phyloP scores from a whole-genome alignment of 2,797 vertebrate species.

The Phyllotis vaccarum region DNA sequence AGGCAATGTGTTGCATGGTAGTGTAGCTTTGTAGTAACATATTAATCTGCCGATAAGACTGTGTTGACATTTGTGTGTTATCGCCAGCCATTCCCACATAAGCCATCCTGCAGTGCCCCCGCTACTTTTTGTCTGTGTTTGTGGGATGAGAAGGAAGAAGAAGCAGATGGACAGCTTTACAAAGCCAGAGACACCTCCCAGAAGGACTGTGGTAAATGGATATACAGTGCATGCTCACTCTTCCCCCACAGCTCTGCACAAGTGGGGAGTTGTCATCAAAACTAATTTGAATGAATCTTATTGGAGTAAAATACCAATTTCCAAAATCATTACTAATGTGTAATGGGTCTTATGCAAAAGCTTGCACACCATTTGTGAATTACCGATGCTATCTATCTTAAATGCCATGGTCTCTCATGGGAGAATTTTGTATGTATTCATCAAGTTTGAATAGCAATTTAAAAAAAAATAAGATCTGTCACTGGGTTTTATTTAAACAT shows the following conservation, averaged over 20 bases:
- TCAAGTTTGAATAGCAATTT: slow-evolving; percentile 57
- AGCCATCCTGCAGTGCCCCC: neutral
- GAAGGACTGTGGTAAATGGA: slow-evolving; percentile 7
- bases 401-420: slow-evolving; percentile 42
- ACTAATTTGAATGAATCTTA: slow-evolving; percentile 40
- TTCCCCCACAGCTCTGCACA: slow-evolving; percentile 20
- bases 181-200: slow-evolving; percentile 41
- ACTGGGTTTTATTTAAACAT: slow-evolving; percentile 62
- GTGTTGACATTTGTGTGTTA: neutral
- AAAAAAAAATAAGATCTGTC: slow-evolving; percentile 8
- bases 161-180: slow-evolving; percentile 1
- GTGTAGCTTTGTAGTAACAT: neutral
- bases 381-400: slow-evolving; percentile 35
- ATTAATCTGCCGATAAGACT: neutral
- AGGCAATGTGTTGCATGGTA: neutral
- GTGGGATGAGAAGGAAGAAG: neutral
- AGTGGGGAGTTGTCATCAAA: slow-evolving; percentile 9
- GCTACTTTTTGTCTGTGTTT: slow-evolving; percentile 29
- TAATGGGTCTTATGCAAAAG: slow-evolving; percentile 58
- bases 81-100: neutral
- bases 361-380: slow-evolving; percentile 44
- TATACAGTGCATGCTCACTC: neutral
- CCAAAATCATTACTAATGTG: slow-evolving; percentile 37
- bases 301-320: slow-evolving; percentile 62
- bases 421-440: slow-evolving; percentile 26